Base-by-base conservation (phyloP, 1,140 invertebrate species). In the Colletes latitarsis region DNA sequence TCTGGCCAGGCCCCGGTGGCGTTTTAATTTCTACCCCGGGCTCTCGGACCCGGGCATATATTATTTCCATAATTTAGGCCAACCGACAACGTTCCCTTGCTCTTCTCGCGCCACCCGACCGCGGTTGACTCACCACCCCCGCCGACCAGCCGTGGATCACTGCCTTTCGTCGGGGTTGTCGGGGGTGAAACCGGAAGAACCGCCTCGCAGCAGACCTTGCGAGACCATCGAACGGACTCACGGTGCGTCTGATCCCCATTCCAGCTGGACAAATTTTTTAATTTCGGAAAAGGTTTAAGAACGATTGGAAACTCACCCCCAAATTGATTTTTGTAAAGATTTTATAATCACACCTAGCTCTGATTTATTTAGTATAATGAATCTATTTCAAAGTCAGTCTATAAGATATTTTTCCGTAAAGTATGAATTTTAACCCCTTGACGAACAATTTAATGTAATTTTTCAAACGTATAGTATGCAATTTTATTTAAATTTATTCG, bases 11-110 rank as follows among this genome's bases (percentile, higher is more conserved):
- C 81, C 64, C 30, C 30, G 30, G 81, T 88, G 86, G 86, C 84
- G 86, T 86, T 89, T 88, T 88, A 88, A 88, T 89, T 88, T 86
- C 82, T 70, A 83, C 78, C 72, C 43, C 77, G 73, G 82, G n/a
- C n/a, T n/a, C 55, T 73, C 46, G n/a, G n/a, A 5, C 52, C 6
- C 21, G 52, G 46, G 69, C 66, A 69, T 75, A 81, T 84, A 88
- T 86, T 88, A 88, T 88, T 89, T 88, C 87, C 85, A 87, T 84
- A 86, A 88, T 70, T 86, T 79, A 79, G 30, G 55, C 63, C 71
- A 66, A 52, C 63, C 68, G 62, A 67, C 67, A 60, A 17, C 52
- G 30, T 21, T n/a, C 8, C 70, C 57, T 5, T 17, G 57, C 41
- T 72, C 19, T 12, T 21, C 41, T 60, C 14, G 30, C 17, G 8